Base-by-base conservation (phyloP, 2,888 invertebrate genomes). In the Drosophila helvetica region DNA sequence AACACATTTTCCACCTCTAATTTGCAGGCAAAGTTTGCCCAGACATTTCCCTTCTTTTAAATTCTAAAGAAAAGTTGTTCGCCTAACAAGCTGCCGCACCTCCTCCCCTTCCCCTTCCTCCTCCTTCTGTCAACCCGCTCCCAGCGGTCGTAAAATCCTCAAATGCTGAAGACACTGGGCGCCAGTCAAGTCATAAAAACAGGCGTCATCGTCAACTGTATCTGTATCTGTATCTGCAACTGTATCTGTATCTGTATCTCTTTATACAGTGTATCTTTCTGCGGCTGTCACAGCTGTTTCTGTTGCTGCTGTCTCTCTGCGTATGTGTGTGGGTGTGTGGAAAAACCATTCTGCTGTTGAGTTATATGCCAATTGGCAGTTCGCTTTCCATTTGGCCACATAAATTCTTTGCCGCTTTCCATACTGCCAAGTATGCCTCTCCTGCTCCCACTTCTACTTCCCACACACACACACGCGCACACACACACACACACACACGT, bases 181-280 rank as follows among this genome's bases (percentile, higher is more conserved):
- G 80, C 80, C 80, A 80, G 80, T 68, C 67, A 67, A 65, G 79
- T 79, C 84, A 63, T 80, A 80, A 80, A 80, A 84, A 58, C 15
- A 9, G 6, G 19, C 42, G 12, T 38, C 25, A 10, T n/a, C 18
- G 30, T 61, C 48, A 48, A 46, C 46, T 46, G 18, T 46, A 18
- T 18, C 46, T 46, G 17, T 17, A 18, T 46, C 54, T 61, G 66
- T 60, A 38, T 19, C 54, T 69, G 53, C 51, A 59, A n/a, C 50
- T 56, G 51, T 46, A 18, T 45, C 51, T 33, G 62, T 38, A 51
- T 46, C 22, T 38, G 46, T 64, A 25, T 52, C 18, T 53, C 38
- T 38, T 53, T 17, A 33, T 18, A n/a, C 25, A 8, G 10, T 10
- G 43, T 43, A 50, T 54, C 54, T 51, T 59, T 54, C 47, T 65